Evolutionary conservation across 1,140 invertebrate genomes (phyloP).

Genomic region (Aphelenchoides avenae): DNA sequence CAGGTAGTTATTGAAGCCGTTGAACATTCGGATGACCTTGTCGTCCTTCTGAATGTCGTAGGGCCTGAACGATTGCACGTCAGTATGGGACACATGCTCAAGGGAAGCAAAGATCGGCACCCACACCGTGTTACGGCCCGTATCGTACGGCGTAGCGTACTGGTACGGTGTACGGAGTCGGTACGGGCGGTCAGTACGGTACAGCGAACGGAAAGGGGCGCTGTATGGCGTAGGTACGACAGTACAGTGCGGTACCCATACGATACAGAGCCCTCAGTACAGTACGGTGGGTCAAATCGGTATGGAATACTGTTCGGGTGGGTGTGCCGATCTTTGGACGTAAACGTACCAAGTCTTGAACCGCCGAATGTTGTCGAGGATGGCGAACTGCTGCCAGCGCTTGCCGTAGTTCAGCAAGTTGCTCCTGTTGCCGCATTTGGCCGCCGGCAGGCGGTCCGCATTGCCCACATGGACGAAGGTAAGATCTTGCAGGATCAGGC

Average conservation of each 20-base stretch:
- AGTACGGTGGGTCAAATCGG: too few species aligned
- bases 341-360: conserved; percentile 21
- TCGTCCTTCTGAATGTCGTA: conserved; percentile 34
- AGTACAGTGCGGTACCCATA: too few species aligned
- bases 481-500: conserved; percentile 92
- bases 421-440: conserved; percentile 16
- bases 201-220: too few species aligned
- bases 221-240: too few species aligned
- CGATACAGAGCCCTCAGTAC: too few species aligned
- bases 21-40: conserved; percentile 23
- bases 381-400: conserved; percentile 36
- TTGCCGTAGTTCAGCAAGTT: conserved; percentile 33
- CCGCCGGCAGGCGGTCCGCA: conserved; percentile 18
- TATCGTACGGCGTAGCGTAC: too few species aligned
- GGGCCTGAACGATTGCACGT: conserved; percentile 15
- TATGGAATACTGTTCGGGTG: background rate
- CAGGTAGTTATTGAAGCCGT: conserved; percentile 22
- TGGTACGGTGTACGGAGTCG: too few species aligned
- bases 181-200: too few species aligned
- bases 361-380: conserved; percentile 28
- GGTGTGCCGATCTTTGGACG: background rate
- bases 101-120: too few species aligned
- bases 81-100: too few species aligned
- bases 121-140: too few species aligned
- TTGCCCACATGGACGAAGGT: conserved; percentile 96